Conservation (phyloP, 2,888 invertebrate species). For the Ophion slaviceki region DNA sequence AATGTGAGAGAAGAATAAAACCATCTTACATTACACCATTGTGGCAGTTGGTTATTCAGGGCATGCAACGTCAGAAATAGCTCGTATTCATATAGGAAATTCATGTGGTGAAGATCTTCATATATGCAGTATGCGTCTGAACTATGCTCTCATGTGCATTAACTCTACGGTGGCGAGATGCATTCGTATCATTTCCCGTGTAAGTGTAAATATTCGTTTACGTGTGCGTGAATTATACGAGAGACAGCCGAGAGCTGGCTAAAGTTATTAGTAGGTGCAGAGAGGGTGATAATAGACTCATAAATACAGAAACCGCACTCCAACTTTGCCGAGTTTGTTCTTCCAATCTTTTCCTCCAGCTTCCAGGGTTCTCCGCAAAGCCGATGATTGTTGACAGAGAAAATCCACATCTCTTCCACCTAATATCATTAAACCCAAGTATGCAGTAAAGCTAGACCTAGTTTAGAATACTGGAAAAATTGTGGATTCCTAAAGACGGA, state of each 20-base stretch:
- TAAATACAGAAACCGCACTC: slow-evolving; percentile 56
- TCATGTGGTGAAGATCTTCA: neutral
- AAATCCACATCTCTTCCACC: slow-evolving; percentile 21
- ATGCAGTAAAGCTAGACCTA: neutral
- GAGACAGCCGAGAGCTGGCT: slow-evolving; percentile 39
- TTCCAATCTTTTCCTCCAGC: slow-evolving; percentile 16
- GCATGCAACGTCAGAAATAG: neutral
- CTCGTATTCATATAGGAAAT: neutral
- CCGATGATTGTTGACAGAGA: slow-evolving; percentile 11
- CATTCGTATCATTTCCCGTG: neutral
- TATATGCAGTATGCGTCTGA: neutral
- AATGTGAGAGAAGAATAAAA: no score
- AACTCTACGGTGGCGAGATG: neutral
- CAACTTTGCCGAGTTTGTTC: slow-evolving; percentile 30
- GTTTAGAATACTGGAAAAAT: neutral
- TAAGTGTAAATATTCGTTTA: neutral
- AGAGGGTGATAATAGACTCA: slow-evolving; percentile 58
- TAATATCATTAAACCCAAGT: slow-evolving; percentile 53
- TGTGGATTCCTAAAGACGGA: neutral
- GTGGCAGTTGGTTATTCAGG: neutral
- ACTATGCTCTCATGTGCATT: neutral
- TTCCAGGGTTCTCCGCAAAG: slow-evolving; percentile 22
- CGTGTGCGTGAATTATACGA: slow-evolving; percentile 37
- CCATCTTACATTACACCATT: neutral
- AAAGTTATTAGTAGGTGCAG: slow-evolving; percentile 62